A percentile compares a stretch with the other conserved stretches of the same genome.
Evolutionary conservation across 2,888 invertebrate genomes (phyloP).

Genomic region (Mesorhabditis sp.): DNA sequence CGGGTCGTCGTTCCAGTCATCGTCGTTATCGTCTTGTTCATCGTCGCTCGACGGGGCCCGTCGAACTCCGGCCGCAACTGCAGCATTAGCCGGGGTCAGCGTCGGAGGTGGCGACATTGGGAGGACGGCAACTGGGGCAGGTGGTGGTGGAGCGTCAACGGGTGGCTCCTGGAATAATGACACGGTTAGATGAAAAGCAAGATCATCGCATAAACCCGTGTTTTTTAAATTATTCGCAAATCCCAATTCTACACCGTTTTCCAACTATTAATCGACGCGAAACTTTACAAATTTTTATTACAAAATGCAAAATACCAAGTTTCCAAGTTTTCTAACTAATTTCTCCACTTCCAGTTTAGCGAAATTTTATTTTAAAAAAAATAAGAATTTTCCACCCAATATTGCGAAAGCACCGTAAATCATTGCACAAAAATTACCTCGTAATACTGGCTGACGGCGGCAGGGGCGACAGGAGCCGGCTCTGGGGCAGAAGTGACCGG

Average conservation of each 20-base stretch:
- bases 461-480: background rate
- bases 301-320: too few relatives aligned
- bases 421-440: conserved; percentile 7
- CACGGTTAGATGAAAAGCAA: conserved; percentile 7
- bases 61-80: conserved; percentile 9
- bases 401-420: background rate
- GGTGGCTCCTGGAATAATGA: background rate
- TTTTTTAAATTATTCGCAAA: too few relatives aligned
- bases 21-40: conserved; percentile 22
- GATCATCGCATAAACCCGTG: background rate
- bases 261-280: too few relatives aligned
- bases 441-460: conserved; percentile 7
- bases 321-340: too few relatives aligned
- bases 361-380: too few relatives aligned
- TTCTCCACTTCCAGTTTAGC: too few relatives aligned
- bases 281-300: too few relatives aligned
- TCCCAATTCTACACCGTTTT: too few relatives aligned
- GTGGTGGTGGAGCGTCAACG: conserved; percentile 12
- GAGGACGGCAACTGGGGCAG: conserved; percentile 22
- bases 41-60: conserved; percentile 23
- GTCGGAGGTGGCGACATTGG: conserved; percentile 8
- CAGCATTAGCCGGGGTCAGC: background rate
- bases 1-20: conserved; percentile 24
- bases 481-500: conserved; percentile 3
- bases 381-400: too few relatives aligned